These are phyloP conservation scores for Crocallis elinguaria DNA, from an alignment of 2,888 invertebrate genomes.

Conservation along the genomic window DNA sequence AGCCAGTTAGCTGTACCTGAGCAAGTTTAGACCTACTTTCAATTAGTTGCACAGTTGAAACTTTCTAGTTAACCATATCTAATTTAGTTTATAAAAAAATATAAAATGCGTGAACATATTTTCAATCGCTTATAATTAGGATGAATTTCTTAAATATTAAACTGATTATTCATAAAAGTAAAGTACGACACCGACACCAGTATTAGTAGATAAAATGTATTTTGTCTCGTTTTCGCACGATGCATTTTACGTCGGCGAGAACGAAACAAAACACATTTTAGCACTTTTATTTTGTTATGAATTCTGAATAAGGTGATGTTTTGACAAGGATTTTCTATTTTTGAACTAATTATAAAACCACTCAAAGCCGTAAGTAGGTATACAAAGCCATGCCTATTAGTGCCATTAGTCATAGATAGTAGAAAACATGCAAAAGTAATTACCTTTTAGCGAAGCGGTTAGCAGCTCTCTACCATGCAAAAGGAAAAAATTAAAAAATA, in stretches of 20 bases:
- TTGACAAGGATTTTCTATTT: neutral
- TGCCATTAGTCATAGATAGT: conserved; percentile 1
- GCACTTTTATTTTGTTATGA: too few species aligned
- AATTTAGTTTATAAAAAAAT: neutral
- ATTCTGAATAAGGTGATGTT: too few species aligned
- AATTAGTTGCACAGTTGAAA: conserved; percentile 2
- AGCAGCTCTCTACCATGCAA: conserved; percentile 45
- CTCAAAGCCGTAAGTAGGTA: neutral
- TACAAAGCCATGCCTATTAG: conserved; percentile 11
- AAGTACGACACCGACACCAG: too few species aligned
- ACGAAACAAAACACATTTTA: too few species aligned
- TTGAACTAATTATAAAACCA: neutral
- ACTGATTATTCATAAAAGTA: too few species aligned
- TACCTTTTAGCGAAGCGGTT: conserved; percentile 46
- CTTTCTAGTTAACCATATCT: neutral
- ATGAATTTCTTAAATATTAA: too few species aligned
- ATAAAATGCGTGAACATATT: neutral
- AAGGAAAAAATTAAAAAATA: conserved; percentile 53
- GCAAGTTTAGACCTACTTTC: conserved; percentile 6
- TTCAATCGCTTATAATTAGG: too few species aligned
- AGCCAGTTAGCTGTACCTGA: conserved; percentile 3
- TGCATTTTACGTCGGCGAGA: too few species aligned
- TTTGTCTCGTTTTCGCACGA: too few species aligned
- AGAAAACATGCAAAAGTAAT: conserved; percentile 41
- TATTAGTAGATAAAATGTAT: too few species aligned